phyloP scores from a whole-genome alignment of 1,140 invertebrate species.

The Pantala flavescens region DNA sequence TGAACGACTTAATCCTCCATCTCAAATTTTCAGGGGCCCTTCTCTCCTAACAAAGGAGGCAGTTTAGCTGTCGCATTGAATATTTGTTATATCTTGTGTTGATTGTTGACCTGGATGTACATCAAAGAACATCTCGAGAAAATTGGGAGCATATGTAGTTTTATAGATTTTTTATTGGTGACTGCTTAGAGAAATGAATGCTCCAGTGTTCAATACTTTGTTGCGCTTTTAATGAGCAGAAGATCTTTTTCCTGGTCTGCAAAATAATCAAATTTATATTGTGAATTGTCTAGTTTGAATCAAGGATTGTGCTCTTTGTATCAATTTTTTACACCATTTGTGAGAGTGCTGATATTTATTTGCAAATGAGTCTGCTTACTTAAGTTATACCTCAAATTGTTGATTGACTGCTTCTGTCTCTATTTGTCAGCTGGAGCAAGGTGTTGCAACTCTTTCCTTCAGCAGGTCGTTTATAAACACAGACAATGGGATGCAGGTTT shows the following conservation, averaged over 20 bases:
- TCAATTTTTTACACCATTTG: too few species aligned
- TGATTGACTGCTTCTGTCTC: slow-evolving; percentile 1
- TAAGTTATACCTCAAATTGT: neutral
- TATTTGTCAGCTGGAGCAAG: neutral
- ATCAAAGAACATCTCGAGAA: neutral
- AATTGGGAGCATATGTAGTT: neutral
- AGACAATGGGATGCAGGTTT: neutral
- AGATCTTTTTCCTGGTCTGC: too few species aligned
- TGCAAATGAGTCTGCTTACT: neutral
- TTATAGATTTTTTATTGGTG: slow-evolving; percentile 1
- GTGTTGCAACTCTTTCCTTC: neutral
- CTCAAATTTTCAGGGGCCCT: too few species aligned
- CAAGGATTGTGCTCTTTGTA: too few species aligned
- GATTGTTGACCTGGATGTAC: neutral
- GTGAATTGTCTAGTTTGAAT: too few species aligned
- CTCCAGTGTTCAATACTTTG: neutral
- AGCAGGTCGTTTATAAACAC: neutral
- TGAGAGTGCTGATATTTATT: too few species aligned
- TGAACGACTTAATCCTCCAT: too few species aligned
- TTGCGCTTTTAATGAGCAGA: too few species aligned
- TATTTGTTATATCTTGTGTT: neutral
- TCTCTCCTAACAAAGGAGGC: neutral
- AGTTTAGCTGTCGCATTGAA: neutral
- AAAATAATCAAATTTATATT: too few species aligned
- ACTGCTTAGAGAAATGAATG: neutral